Conservation (phyloP, 2,797 vertebrate genomes). For the Propithecus perrieri region DNA sequence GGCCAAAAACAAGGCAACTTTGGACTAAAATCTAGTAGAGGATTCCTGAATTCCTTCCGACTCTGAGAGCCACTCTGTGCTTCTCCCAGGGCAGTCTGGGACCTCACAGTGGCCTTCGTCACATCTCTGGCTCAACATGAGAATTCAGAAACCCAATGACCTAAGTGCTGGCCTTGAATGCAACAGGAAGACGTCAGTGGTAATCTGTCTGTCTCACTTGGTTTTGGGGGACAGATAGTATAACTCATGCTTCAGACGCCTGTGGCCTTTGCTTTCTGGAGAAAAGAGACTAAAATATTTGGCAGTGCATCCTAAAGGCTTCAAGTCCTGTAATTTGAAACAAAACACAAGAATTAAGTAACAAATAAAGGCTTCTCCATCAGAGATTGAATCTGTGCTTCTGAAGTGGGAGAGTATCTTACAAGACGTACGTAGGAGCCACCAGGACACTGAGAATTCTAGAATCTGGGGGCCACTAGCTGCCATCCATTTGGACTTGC, state of each 20-base stretch:
- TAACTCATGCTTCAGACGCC: not conserved
- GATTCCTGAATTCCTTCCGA: not conserved
- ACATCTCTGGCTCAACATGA: conserved; percentile 26
- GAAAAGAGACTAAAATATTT: conserved; percentile 39
- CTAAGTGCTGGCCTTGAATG: conserved; percentile 42
- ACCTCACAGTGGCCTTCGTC: not conserved
- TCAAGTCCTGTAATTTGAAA: conserved; percentile 49
- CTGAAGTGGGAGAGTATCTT: not conserved
- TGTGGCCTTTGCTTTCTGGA: conserved; percentile 38
- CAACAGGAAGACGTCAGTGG: conserved; percentile 34
- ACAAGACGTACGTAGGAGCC: not conserved
- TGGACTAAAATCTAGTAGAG: not conserved
- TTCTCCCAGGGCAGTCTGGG: not conserved
- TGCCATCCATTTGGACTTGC: not conserved
- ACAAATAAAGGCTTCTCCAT: not conserved
- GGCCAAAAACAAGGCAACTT: not conserved
- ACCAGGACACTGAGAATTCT: not conserved
- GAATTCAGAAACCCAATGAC: conserved; percentile 55
- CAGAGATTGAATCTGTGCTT: not conserved
- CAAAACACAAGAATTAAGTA: conserved; percentile 57
- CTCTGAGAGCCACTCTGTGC: not conserved
- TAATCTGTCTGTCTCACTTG: not conserved
- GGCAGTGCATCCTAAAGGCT: conserved; percentile 15
- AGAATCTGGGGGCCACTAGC: not conserved
- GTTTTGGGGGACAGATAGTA: not conserved